Percentiles rank a stretch among this genome's conserved stretches.
Conservation (phyloP, 2,888 invertebrate genomes). For the Therioaphis trifolii region DNA sequence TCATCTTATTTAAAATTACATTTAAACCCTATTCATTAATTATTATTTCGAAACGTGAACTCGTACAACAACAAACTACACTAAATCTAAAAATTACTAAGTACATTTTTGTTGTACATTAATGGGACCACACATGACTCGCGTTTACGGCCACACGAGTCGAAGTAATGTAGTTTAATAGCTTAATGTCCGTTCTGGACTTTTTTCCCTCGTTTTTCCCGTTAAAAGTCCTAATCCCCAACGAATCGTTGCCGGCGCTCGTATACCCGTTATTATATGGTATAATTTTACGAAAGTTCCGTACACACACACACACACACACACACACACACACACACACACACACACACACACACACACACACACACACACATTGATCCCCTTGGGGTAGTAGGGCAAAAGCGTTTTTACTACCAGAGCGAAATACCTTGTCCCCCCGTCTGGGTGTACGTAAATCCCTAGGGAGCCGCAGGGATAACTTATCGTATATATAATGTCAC, state of each 20-base stretch:
- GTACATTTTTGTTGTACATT: neutral
- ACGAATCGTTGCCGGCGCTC: conserved; percentile 59
- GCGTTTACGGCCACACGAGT: too few relatives aligned
- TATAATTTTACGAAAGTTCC: conserved; percentile 59
- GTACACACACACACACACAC: too few relatives aligned
- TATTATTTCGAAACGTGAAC: neutral
- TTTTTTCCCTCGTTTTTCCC: conserved; percentile 34
- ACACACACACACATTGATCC: neutral
- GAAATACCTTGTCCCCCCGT: conserved; percentile 55
- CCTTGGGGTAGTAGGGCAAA: conserved; percentile 51
- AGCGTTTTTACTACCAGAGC: conserved; percentile 61
- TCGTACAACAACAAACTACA: neutral
- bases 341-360: too few relatives aligned
- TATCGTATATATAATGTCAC: conserved; percentile 62
- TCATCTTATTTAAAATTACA: neutral
- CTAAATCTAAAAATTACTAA: conserved; percentile 13
- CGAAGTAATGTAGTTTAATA: conserved; percentile 53
- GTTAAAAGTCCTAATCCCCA: conserved; percentile 56
- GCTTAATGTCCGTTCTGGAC: conserved; percentile 41
- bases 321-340: too few relatives aligned
- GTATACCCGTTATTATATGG: conserved; percentile 33
- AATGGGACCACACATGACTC: conserved; percentile 6
- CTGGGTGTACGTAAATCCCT: conserved; percentile 52
- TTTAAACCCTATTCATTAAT: conserved; percentile 3
- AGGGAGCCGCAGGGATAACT: conserved; percentile 61